Conservation (phyloP, 2,797 vertebrate genomes). For the Lerista edwardsae region DNA sequence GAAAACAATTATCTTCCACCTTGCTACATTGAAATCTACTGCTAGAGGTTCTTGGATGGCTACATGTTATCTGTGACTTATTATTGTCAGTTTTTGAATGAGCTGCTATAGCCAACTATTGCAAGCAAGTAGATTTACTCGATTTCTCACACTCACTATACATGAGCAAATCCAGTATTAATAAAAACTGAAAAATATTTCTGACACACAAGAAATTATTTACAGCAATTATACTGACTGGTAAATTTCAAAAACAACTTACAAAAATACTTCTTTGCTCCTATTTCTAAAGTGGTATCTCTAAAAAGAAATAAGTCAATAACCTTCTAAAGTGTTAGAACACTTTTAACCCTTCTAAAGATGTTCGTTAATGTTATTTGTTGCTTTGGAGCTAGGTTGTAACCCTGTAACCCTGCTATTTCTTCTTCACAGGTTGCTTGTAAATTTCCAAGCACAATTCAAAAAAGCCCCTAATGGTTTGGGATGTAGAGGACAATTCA, state of each 20-base stretch:
- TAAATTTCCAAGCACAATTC: too few species aligned
- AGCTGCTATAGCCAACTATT: constrained; percentile 84
- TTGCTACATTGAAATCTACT: constrained; percentile 59
- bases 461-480: too few species aligned
- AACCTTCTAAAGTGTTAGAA: not conserved
- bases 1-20: constrained; percentile 47
- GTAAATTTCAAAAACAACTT: constrained; percentile 54
- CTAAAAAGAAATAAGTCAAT: not conserved
- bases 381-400: too few species aligned
- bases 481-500: too few species aligned
- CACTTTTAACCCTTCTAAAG: too few species aligned
- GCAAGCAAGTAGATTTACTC: constrained; percentile 84
- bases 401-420: too few species aligned
- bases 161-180: constrained; percentile 82
- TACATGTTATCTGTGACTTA: constrained; percentile 79
- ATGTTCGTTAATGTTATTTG: too few species aligned
- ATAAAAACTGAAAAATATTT: constrained; percentile 79
- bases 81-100: constrained; percentile 76
- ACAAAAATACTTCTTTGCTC: not conserved
- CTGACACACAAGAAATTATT: constrained; percentile 56
- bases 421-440: too few species aligned
- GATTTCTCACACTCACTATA: constrained; percentile 77
- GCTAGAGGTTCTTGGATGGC: constrained; percentile 78
- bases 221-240: constrained; percentile 36
- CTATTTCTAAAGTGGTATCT: constrained; percentile 22